phyloP scores from a whole-genome alignment of 2,113 vertebrate genomes.

The Tauraco erythrolophus region DNA sequence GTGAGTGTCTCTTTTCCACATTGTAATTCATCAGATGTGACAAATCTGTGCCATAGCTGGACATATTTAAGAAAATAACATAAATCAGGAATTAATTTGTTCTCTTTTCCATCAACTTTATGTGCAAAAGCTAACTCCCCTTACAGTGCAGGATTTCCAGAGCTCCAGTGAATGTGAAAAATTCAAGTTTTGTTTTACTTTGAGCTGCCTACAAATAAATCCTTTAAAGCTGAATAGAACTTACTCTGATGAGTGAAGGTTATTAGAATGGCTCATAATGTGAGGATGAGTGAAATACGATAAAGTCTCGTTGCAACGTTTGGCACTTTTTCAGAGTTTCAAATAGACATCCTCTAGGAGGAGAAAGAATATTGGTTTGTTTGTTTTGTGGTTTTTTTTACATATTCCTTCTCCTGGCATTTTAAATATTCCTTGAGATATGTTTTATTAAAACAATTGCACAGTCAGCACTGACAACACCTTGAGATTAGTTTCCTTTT shows the following conservation, averaged over 20 bases:
- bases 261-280: background rate
- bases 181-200: background rate
- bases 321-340: background rate
- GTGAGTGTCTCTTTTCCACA: background rate
- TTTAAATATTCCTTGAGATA: background rate
- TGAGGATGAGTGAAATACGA: background rate
- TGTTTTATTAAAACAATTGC: background rate
- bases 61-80: background rate
- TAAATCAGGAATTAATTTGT: background rate
- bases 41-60: background rate
- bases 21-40: background rate
- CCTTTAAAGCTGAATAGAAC: background rate
- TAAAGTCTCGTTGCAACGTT: background rate
- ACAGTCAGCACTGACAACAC: background rate
- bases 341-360: background rate
- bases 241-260: background rate
- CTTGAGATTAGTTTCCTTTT: background rate
- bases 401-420: background rate
- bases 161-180: background rate
- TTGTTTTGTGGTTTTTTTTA: background rate
- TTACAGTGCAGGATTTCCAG: background rate
- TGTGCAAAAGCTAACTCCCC: background rate
- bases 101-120: background rate
- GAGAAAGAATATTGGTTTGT: background rate
- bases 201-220: background rate